These are phyloP conservation scores for Electrophaes corylata DNA, from an alignment of 2,888 invertebrate genomes.

Conservation along the genomic window DNA sequence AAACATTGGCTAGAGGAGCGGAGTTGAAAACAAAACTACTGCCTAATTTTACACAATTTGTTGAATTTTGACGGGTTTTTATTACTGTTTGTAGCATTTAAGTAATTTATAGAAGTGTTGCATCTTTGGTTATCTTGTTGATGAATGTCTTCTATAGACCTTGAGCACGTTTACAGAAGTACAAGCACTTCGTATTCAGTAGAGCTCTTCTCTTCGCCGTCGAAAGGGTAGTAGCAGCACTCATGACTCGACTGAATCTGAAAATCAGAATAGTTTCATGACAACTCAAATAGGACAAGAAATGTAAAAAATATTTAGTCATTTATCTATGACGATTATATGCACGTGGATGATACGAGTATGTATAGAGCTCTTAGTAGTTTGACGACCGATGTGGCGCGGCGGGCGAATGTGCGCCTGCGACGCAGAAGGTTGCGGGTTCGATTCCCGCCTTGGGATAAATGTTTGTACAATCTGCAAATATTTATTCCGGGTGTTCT, in stretches of 20 bases:
- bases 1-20: neutral
- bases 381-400: too few species aligned
- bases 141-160: neutral
- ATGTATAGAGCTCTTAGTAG: too few species aligned
- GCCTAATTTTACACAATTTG: neutral
- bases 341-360: too few species aligned
- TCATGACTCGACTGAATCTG: slow-evolving; percentile 87
- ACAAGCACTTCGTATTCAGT: slow-evolving; percentile 88
- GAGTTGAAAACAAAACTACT: neutral
- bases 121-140: neutral
- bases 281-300: neutral
- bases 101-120: too few species aligned
- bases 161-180: slow-evolving; percentile 54
- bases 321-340: too few species aligned
- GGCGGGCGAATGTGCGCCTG: too few species aligned
- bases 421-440: too few species aligned
- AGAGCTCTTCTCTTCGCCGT: slow-evolving; percentile 86
- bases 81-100: too few species aligned
- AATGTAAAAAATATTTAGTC: too few species aligned
- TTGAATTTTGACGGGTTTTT: neutral
- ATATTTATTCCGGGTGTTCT: too few species aligned
- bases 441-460: too few species aligned
- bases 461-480: too few species aligned
- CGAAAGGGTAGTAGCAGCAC: slow-evolving; percentile 87
- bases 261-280: slow-evolving; percentile 41